Evolutionary conservation across 64 coral and sea anemone species (phyloP).

Genomic region (Acropora tenuis): DNA sequence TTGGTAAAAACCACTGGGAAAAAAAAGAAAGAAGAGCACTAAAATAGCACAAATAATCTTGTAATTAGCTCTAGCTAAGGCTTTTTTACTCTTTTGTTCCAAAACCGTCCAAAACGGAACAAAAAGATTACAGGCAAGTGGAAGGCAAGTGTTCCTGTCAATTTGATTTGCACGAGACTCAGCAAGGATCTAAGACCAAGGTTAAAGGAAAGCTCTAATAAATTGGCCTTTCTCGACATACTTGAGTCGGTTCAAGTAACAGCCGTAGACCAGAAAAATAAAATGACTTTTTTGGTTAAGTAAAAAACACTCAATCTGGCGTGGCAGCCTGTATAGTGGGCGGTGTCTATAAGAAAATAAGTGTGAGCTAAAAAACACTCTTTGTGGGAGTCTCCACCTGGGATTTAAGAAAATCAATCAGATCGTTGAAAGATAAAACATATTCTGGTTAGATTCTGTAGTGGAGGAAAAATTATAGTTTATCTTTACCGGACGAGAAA

Average conservation of each 20-base stretch:
- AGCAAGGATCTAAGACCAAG: too few relatives aligned
- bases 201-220: too few relatives aligned
- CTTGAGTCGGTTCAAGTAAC: too few relatives aligned
- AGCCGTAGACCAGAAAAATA: too few relatives aligned
- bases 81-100: background rate
- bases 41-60: background rate
- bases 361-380: background rate
- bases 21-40: background rate
- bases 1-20: slow-evolving; percentile 6
- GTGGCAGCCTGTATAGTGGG: background rate
- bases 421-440: background rate
- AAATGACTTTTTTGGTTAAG: too few relatives aligned
- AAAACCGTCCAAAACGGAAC: too few relatives aligned
- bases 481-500: background rate
- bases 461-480: background rate
- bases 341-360: background rate
- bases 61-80: background rate
- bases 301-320: too few relatives aligned
- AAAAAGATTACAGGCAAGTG: too few relatives aligned
- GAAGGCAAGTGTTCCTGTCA: background rate
- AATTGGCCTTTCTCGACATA: too few relatives aligned
- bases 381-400: background rate
- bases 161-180: background rate
- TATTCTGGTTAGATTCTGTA: background rate
- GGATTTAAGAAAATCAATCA: background rate